A percentile compares a stretch with the other conserved stretches of the same genome.
Evolutionary conservation across 1,140 invertebrate genomes (phyloP).

Genomic region (Meloidogyne floridensis): DNA sequence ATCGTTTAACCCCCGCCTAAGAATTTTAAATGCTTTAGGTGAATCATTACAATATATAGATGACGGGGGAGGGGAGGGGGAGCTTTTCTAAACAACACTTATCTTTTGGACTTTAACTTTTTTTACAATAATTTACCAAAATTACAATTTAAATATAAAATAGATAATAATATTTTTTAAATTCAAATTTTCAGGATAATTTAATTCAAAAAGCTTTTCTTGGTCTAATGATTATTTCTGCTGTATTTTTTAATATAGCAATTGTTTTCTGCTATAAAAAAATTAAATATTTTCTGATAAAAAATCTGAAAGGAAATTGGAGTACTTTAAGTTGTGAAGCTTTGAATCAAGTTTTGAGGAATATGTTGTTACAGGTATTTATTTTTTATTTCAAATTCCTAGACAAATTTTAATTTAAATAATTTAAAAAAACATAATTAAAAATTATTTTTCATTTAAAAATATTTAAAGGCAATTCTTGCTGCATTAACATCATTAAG

Average conservation of each 20-base stretch:
- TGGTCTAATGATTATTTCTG: neutral
- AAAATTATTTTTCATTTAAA: no score
- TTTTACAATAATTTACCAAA: no score
- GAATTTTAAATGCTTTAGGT: no score
- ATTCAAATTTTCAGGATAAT: neutral
- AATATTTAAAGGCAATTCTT: neutral
- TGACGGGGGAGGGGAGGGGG: no score
- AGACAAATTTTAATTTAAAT: no score
- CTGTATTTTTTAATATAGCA: neutral
- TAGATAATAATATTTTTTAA: no score
- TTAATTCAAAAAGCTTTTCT: neutral
- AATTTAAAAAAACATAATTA: no score
- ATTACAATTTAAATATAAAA: no score
- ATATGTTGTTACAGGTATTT: constrained; percentile 1
- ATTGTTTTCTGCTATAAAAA: neutral
- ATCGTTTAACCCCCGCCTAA: no score
- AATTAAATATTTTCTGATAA: neutral
- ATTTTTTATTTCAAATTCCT: neutral
- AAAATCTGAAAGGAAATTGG: neutral
- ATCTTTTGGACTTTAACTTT: no score
- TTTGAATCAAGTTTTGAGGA: neutral
- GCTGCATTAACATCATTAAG: neutral
- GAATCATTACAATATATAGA: no score
- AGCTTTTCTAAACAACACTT: no score
- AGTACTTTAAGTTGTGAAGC: neutral